Evolutionary conservation across 2,888 invertebrate species (phyloP), one percentile per base, ranked within the genome.

Genomic region (Dascillus cervinus): DNA sequence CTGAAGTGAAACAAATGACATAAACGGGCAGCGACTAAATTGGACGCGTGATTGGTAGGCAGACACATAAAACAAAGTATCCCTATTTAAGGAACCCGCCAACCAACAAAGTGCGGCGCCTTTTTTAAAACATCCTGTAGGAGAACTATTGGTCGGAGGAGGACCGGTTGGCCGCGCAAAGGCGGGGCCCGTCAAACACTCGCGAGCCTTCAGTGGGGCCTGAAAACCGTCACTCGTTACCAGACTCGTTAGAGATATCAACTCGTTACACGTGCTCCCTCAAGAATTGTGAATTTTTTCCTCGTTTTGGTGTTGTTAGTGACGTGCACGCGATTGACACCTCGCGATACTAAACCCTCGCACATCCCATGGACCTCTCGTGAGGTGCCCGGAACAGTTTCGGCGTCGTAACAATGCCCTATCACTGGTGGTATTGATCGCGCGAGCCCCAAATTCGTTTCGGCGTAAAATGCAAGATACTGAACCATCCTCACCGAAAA

Each of bases 401-500:
- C n/a, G n/a, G n/a, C n/a, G n/a, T n/a, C n/a, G n/a, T n/a, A n/a
- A n/a, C n/a, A n/a, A n/a, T n/a, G n/a, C n/a, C n/a, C n/a, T n/a
- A n/a, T n/a, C n/a, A n/a, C n/a, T n/a, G n/a, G n/a, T n/a, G n/a
- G n/a, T n/a, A n/a, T n/a, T n/a, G n/a, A n/a, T n/a, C n/a, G n/a
- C n/a, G n/a, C n/a, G n/a, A n/a, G n/a, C n/a, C n/a, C n/a, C n/a
- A n/a, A n/a, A n/a, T n/a, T n/a, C n/a, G 23, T 13, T 31, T n/a
- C n/a, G n/a, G n/a, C n/a, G n/a, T n/a, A 52, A 53, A 43, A 64
- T 65, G 65, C 65, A 65, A 60, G 65, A 65, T 51, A 60, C 62
- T 30, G 62, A 59, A 36, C 44, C 49, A 10, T 37, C 49, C 20
- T 52, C 58, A 12, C 51, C 56, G 27, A 53, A 50, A 30, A 50